These are phyloP conservation scores for Gortyna flavago DNA, from an alignment of 2,888 invertebrate genomes.

Conservation along the genomic window DNA sequence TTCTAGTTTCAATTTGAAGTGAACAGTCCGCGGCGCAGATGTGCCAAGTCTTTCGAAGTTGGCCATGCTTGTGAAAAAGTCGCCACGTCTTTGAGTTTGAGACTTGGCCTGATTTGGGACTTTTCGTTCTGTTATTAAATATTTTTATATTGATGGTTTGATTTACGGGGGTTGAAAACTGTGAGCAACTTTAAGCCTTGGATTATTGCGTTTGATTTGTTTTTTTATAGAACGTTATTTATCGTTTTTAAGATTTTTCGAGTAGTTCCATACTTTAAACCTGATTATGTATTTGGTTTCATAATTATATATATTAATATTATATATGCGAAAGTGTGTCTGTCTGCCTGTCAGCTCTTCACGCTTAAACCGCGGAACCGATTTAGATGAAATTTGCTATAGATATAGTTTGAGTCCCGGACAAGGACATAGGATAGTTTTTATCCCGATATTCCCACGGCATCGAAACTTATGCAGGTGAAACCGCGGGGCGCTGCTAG, in stretches of 20 bases:
- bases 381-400: too few relatives aligned
- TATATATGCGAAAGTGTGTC: too few relatives aligned
- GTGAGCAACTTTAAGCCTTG: background rate
- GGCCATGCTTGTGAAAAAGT: slow-evolving; percentile 52
- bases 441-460: too few relatives aligned
- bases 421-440: too few relatives aligned
- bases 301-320: background rate
- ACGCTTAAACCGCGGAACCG: too few relatives aligned
- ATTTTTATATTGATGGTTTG: slow-evolving; percentile 9
- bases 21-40: slow-evolving; percentile 60
- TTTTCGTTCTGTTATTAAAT: slow-evolving; percentile 48
- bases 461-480: too few relatives aligned
- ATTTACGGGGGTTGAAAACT: slow-evolving; percentile 15
- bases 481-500: too few relatives aligned
- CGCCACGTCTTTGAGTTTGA: slow-evolving; percentile 43
- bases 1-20: slow-evolving; percentile 66
- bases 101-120: slow-evolving; percentile 47
- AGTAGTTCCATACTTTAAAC: background rate
- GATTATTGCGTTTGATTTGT: too few relatives aligned
- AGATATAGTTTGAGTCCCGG: too few relatives aligned
- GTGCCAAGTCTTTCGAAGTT: slow-evolving; percentile 61
- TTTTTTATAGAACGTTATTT: background rate
- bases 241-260: background rate
- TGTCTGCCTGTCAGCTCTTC: too few relatives aligned
- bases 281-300: background rate